Conservation (phyloP, 2,113 vertebrate species). For the Butorides virescens region DNA sequence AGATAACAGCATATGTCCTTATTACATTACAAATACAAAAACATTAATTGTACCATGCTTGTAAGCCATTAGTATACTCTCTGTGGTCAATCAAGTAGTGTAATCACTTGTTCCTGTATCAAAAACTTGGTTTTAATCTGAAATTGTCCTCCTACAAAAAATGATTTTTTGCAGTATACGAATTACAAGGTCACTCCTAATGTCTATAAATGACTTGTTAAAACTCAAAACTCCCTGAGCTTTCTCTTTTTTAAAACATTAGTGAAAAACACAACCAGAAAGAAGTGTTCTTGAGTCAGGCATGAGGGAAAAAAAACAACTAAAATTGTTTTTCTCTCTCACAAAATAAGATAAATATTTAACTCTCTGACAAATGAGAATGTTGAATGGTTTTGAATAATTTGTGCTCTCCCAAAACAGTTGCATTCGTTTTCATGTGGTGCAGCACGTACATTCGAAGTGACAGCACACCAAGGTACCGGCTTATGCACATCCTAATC, state of each 20-base stretch:
- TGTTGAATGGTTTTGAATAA: constrained; percentile 18
- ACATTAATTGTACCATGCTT: neutral
- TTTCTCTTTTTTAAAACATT: neutral
- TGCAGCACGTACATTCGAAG: neutral
- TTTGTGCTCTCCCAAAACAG: neutral
- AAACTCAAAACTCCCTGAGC: neutral
- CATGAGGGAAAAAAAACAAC: neutral
- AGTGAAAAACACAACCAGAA: neutral
- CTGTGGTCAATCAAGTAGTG: neutral
- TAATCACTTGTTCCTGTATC: neutral
- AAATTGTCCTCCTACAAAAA: neutral
- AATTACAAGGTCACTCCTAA: neutral
- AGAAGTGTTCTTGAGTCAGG: neutral
- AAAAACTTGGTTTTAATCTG: neutral
- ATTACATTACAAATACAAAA: neutral
- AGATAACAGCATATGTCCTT: neutral
- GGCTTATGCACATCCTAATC: neutral
- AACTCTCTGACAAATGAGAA: constrained; percentile 44
- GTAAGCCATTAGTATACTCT: neutral
- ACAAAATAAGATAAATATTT: constrained; percentile 42
- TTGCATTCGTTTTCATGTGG: neutral
- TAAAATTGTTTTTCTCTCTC: neutral
- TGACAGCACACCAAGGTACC: neutral
- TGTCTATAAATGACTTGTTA: neutral
- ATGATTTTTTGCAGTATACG: neutral